phyloP scores from a whole-genome alignment of 2,888 invertebrate species.

The Melinaea menophilus region DNA sequence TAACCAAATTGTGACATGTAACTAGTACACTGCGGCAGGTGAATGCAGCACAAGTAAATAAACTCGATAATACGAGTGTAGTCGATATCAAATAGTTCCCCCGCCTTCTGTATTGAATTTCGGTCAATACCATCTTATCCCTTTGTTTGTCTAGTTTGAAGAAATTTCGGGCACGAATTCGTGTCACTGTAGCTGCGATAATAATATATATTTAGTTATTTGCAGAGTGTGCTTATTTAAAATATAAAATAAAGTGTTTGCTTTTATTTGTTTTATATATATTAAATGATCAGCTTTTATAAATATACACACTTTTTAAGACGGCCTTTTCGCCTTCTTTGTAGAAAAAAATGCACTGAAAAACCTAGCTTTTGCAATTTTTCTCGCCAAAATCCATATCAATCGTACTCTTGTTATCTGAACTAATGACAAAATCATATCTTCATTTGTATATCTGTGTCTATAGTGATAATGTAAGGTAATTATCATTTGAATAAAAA shows the following conservation, averaged over 20 bases:
- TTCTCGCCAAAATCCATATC: too few species aligned
- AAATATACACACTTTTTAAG: too few species aligned
- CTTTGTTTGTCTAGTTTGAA: conserved; percentile 31
- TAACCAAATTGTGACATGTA: conserved; percentile 15
- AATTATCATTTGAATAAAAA: too few species aligned
- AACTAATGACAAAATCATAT: too few species aligned
- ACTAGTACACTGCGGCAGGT: conserved; percentile 17
- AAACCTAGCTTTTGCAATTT: too few species aligned
- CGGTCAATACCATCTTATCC: conserved; percentile 29
- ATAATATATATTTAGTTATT: not conserved
- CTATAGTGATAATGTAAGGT: too few species aligned
- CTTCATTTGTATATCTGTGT: too few species aligned
- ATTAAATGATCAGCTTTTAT: not conserved
- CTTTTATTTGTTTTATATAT: not conserved
- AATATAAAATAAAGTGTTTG: not conserved
- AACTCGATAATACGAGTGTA: conserved; percentile 15
- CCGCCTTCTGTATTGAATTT: conserved; percentile 31
- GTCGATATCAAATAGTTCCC: conserved; percentile 21
- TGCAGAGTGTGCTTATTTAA: conserved; percentile 3
- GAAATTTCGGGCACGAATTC: conserved; percentile 29
- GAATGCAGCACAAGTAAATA: conserved; percentile 21
- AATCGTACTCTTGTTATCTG: too few species aligned
- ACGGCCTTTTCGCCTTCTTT: too few species aligned
- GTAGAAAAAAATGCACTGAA: not conserved
- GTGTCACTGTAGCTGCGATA: conserved; percentile 19